Base-by-base conservation (phyloP, 2,888 invertebrate species). In the Synergus laeviventris region DNA sequence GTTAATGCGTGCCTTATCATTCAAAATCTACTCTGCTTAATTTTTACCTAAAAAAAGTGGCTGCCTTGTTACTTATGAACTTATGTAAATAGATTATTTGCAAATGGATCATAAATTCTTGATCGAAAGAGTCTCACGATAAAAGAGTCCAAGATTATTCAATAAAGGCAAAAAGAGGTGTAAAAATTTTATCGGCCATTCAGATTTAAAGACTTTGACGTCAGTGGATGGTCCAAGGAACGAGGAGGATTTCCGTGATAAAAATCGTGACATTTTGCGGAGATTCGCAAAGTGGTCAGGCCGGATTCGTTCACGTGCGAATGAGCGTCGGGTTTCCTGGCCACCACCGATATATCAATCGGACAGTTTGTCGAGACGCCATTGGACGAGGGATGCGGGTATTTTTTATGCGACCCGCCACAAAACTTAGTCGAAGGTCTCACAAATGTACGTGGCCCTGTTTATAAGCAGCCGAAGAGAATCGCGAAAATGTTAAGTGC, bases 311-410 rank as follows among this genome's bases (percentile, higher is more conserved):
- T 66, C 45, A 66, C 24, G 66, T 66, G 66, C 31, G 66, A 66
- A 66, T 66, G 45, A 66, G 66, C 45, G 66, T 49, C 66, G 45
- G 66, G 66, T 66, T 66, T 66, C 42, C 45, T 66, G 16, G 45
- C 66, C 45, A 45, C 66, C 66, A 66, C 66, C 74, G 49, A 61
- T 59, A 74, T 59, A 62, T 61, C 49, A 79, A 81, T 81, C 80
- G 80, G 77, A 45, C 74, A 78, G 81, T 81, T 81, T 75, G 78
- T 80, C 81, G 75, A 75, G 81, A 78, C 76, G 77, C 75, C 64
- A 31, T 39, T 42, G 74, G 76, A 61, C 74, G 76, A 76, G 75
- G 78, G 80, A 82, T 83, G 84, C 84, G 84, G 84, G 84, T 81
- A 79, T 77, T 84, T 82, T 79, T 76, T 78, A 81, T 66, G 66